phyloP scores from a whole-genome alignment of 2,797 vertebrate genomes.

The Phylloscopus collybita region DNA sequence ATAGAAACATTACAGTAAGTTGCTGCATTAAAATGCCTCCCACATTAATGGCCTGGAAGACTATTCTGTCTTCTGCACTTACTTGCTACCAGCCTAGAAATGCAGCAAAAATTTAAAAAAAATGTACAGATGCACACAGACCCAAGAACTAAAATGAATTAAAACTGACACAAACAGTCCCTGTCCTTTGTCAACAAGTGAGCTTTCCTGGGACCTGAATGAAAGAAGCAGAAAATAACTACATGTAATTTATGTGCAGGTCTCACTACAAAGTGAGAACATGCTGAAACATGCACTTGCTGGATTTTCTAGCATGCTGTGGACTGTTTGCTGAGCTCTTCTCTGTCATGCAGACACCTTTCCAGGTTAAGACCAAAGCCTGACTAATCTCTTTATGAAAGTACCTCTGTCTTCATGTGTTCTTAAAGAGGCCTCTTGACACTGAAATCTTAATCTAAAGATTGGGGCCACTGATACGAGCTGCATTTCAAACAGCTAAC shows the following conservation, averaged over 20 bases:
- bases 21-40: slow-evolving; percentile 15
- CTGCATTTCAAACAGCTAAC: neutral
- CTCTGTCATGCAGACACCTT: slow-evolving; percentile 27
- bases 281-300: neutral
- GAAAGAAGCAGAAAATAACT: neutral
- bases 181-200: neutral
- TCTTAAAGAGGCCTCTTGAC: slow-evolving; percentile 17
- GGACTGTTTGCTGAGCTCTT: neutral
- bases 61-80: neutral
- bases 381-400: slow-evolving; percentile 52
- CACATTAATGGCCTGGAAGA: neutral
- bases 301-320: neutral
- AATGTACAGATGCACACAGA: neutral
- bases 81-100: neutral
- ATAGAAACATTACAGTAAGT: neutral
- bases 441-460: slow-evolving; percentile 36
- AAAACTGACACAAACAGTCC: neutral
- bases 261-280: neutral
- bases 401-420: neutral
- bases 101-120: neutral
- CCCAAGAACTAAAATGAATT: neutral
- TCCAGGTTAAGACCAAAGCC: slow-evolving; percentile 42
- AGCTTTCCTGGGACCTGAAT: neutral
- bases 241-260: neutral
- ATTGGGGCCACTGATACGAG: neutral